Conservation (phyloP, 2,797 vertebrate genomes). For the Microtus californicus region DNA sequence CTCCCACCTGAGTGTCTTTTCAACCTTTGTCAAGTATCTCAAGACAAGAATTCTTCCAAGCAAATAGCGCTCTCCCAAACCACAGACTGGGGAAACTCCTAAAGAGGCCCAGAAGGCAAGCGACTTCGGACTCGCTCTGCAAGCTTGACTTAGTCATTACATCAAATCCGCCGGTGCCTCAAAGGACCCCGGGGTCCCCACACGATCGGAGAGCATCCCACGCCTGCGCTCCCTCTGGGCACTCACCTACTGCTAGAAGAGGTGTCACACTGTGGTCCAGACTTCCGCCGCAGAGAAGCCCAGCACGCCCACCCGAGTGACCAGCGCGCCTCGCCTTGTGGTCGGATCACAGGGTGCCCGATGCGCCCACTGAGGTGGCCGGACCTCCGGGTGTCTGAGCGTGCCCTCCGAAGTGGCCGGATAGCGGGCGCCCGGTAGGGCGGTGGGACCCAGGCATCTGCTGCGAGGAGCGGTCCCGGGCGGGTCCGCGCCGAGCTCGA, state of each 20-base stretch:
- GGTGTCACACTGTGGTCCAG: neutral
- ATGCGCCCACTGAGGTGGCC: neutral
- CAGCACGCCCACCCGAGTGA: neutral
- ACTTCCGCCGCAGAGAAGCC: neutral
- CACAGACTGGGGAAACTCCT: neutral
- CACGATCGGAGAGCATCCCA: constrained; percentile 48
- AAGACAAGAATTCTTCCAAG: constrained; percentile 47
- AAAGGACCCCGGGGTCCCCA: neutral
- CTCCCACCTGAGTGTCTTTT: constrained; percentile 71
- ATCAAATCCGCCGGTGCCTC: neutral
- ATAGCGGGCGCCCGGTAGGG: constrained; percentile 31
- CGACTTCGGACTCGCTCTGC: constrained; percentile 15
- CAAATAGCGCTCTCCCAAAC: constrained; percentile 42
- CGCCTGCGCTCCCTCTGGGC: constrained; percentile 49
- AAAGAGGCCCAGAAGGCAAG: neutral
- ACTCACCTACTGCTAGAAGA: constrained; percentile 78
- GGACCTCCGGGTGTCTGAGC: neutral
- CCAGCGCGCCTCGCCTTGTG: neutral
- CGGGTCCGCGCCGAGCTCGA: constrained; percentile 76
- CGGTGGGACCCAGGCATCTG: neutral
- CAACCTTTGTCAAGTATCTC: constrained; percentile 77
- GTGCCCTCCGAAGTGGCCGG: neutral
- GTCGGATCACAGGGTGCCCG: neutral
- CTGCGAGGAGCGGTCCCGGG: constrained; percentile 66
- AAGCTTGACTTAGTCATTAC: constrained; percentile 56